A percentile compares a stretch with the other conserved stretches of the same genome.
Conservation (phyloP, 2,113 vertebrate genomes). For the Dicaeum eximium region DNA sequence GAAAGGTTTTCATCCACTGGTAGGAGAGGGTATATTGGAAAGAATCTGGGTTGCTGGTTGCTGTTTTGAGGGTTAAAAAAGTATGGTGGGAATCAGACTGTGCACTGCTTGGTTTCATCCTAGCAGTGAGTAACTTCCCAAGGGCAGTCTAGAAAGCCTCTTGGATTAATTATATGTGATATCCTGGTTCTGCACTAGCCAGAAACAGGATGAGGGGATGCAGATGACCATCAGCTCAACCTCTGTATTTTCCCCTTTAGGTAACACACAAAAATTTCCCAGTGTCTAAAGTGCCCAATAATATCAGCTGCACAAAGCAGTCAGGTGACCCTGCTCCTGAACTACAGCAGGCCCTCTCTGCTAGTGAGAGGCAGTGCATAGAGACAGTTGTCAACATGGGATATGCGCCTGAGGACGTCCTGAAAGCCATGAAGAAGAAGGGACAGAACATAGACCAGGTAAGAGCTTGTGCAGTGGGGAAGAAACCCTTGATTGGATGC, state of each 20-base stretch:
- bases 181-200: background rate
- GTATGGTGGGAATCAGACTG: background rate
- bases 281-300: constrained; percentile 72
- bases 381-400: constrained; percentile 93
- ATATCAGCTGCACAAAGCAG: constrained; percentile 39
- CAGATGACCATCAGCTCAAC: background rate
- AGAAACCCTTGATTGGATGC: background rate
- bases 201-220: background rate
- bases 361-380: constrained; percentile 84
- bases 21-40: background rate
- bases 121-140: background rate
- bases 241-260: constrained; percentile 24
- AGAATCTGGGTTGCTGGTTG: background rate
- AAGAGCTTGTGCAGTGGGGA: background rate
- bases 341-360: constrained; percentile 78
- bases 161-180: background rate
- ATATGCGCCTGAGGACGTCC: constrained; percentile 85
- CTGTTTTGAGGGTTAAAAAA: background rate
- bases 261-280: constrained; percentile 62
- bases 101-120: background rate
- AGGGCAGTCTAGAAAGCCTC: background rate
- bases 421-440: constrained; percentile 94
- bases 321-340: background rate
- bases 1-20: background rate
- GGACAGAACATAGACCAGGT: constrained; percentile 96